These are phyloP conservation scores for Gymnocephalus cernua DNA, from an alignment of 2,113 vertebrate genomes.

Conservation along the genomic window DNA sequence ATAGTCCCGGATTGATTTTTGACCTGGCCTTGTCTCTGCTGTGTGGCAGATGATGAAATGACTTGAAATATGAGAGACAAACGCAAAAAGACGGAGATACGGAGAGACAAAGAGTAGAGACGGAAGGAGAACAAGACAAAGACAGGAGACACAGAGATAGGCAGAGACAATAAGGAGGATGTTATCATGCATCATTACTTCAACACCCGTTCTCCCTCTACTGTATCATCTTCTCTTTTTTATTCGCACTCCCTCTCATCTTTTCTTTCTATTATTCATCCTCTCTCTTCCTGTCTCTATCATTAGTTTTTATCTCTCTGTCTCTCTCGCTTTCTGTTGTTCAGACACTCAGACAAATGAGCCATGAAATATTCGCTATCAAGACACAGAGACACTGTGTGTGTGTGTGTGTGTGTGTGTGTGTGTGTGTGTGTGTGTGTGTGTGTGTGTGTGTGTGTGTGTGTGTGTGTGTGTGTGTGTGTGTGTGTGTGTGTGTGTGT, in stretches of 20 bases:
- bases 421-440: background rate
- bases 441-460: conserved; percentile 1
- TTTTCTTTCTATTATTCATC: conserved; percentile 76
- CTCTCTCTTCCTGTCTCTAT: conserved; percentile 57
- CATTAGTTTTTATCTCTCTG: conserved; percentile 75
- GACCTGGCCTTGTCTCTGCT: conserved; percentile 49
- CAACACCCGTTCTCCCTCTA: conserved; percentile 57
- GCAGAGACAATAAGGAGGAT: conserved; percentile 60
- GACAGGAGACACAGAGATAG: conserved; percentile 40
- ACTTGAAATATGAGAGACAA: conserved; percentile 70
- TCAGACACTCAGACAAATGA: conserved; percentile 75
- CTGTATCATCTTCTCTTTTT: conserved; percentile 63
- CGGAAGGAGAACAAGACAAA: conserved; percentile 43
- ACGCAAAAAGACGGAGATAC: conserved; percentile 48
- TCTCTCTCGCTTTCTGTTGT: conserved; percentile 68
- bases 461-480: background rate
- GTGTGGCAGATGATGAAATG: conserved; percentile 71
- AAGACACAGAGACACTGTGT: conserved; percentile 40
- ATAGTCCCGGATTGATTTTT: conserved; percentile 45
- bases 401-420: conserved; percentile 7
- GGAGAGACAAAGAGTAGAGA: conserved; percentile 38
- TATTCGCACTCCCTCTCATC: conserved; percentile 60
- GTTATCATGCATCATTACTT: conserved; percentile 74
- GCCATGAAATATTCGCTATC: conserved; percentile 75
- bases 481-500: conserved; percentile 33